Evolutionary conservation across 2,797 vertebrate genomes (phyloP).

Genomic region (Clarias fuscus): DNA sequence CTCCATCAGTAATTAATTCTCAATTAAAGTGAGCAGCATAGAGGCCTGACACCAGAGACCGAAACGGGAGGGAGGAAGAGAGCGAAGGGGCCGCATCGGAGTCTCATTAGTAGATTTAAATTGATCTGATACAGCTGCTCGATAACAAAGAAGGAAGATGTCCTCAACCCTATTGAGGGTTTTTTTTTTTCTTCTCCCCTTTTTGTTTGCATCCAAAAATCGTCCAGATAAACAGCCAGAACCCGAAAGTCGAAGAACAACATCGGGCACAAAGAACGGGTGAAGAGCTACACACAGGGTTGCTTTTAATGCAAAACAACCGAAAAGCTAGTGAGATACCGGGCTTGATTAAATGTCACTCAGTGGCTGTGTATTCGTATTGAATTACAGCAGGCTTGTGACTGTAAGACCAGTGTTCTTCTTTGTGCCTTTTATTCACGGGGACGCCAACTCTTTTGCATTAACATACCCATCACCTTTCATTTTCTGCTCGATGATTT

Average conservation of each 20-base stretch:
- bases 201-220: background rate
- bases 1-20: conserved; percentile 59
- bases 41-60: conserved; percentile 43
- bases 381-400: conserved; percentile 48
- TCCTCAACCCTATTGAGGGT: conserved; percentile 46
- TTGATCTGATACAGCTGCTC: conserved; percentile 58
- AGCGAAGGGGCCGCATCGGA: conserved; percentile 34
- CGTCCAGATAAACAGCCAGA: conserved; percentile 28
- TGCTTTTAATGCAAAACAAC: conserved; percentile 43
- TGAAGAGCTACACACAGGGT: conserved; percentile 17
- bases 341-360: conserved; percentile 46
- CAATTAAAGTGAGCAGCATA: conserved; percentile 54
- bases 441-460: conserved; percentile 13
- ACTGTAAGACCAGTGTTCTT: conserved; percentile 42
- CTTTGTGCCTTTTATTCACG: conserved; percentile 19
- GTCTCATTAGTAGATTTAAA: conserved; percentile 62
- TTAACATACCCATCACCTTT: conserved; percentile 44
- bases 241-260: conserved; percentile 40
- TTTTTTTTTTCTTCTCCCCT: background rate
- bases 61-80: conserved; percentile 13
- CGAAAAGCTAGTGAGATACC: conserved; percentile 11
- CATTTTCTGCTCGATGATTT: conserved; percentile 45
- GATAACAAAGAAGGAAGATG: conserved; percentile 57
- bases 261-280: conserved; percentile 1
- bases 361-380: conserved; percentile 25